Conservation (phyloP, 2,797 vertebrate species). For the Emydoidea blandingii region DNA sequence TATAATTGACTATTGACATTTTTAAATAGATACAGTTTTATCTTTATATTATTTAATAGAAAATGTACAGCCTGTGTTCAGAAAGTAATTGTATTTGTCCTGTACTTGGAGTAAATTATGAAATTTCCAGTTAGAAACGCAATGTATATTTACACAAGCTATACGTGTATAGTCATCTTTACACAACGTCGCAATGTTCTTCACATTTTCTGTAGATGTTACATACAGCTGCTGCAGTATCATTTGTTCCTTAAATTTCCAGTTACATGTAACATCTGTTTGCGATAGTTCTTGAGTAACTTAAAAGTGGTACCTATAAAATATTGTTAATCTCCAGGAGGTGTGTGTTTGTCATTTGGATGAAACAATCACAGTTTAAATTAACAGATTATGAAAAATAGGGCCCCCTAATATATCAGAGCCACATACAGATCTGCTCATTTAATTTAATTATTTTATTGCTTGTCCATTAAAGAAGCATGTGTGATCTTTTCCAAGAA, state of each 20-base stretch:
- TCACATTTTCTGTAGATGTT: not conserved
- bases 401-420: conserved; percentile 40
- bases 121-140: not conserved
- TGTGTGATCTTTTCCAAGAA: conserved; percentile 1
- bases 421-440: conserved; percentile 18
- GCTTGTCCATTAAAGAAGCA: conserved; percentile 42
- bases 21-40: conserved; percentile 7
- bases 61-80: not conserved
- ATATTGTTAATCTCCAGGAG: conserved; percentile 4
- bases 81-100: conserved; percentile 24
- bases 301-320: not conserved
- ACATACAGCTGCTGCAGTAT: not conserved
- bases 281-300: not conserved
- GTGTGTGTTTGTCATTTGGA: not conserved
- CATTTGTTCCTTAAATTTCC: not conserved
- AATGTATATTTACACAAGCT: not conserved
- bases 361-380: conserved; percentile 18
- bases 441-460: conserved; percentile 71
- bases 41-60: not conserved
- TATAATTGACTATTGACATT: not conserved
- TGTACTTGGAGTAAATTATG: not conserved
- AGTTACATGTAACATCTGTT: not conserved
- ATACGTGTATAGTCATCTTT: not conserved
- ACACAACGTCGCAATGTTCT: not conserved
- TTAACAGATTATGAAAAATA: not conserved